Conservation (phyloP, 1,140 invertebrate species). For the Oryctes rhinoceros region DNA sequence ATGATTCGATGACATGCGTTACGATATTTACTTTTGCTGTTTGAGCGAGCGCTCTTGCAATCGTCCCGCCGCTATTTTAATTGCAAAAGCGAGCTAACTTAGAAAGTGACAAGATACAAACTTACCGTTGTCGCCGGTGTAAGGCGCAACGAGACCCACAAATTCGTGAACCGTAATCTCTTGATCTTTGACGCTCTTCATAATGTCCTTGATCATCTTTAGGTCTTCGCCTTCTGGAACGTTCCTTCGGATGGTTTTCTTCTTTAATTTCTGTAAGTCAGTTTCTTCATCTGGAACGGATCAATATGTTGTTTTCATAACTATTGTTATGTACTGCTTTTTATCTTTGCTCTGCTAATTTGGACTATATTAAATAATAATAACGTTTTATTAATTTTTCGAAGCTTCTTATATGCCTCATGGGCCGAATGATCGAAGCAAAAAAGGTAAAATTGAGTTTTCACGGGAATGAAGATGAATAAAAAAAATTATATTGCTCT, state of each 20-base stretch:
- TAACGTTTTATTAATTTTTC: too few relatives aligned
- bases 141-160: constrained; percentile 53
- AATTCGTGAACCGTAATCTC: constrained; percentile 55
- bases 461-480: too few relatives aligned
- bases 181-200: constrained; percentile 49
- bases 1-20: too few relatives aligned
- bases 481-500: too few relatives aligned
- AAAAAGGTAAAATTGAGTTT: too few relatives aligned
- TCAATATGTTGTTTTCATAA: neutral
- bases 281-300: constrained; percentile 17
- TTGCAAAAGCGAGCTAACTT: neutral
- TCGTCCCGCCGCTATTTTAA: too few relatives aligned
- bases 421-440: too few relatives aligned
- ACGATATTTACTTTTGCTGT: too few relatives aligned
- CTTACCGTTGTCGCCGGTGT: constrained; percentile 56
- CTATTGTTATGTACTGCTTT: neutral
- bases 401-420: too few relatives aligned
- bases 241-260: constrained; percentile 53
- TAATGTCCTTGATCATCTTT: constrained; percentile 52
- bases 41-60: too few relatives aligned
- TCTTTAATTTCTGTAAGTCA: constrained; percentile 43
- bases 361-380: too few relatives aligned
- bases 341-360: neutral
- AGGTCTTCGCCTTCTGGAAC: constrained; percentile 56
- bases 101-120: neutral